phyloP scores from a whole-genome alignment of 2,797 vertebrate genomes.

The Nannoperca australis region DNA sequence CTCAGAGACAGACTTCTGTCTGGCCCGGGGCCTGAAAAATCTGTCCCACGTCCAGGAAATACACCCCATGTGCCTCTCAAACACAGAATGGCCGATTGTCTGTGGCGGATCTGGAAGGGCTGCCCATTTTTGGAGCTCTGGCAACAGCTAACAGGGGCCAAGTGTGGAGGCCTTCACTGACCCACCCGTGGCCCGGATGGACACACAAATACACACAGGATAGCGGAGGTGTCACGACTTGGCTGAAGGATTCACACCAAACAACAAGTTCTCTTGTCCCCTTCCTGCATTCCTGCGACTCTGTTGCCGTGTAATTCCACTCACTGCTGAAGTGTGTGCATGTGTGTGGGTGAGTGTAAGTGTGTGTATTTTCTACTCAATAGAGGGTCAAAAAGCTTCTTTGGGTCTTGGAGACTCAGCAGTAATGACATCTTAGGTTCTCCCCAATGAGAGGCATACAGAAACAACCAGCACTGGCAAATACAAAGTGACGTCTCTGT shows the following conservation, averaged over 20 bases:
- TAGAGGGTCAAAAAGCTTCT: conserved; percentile 56
- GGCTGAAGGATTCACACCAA: conserved; percentile 68
- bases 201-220: conserved; percentile 68
- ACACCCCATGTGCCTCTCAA: conserved; percentile 79
- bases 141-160: conserved; percentile 73
- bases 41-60: conserved; percentile 85
- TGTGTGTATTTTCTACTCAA: conserved; percentile 43
- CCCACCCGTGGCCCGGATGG: conserved; percentile 69
- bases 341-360: conserved; percentile 10
- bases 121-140: conserved; percentile 86
- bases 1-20: conserved; percentile 84
- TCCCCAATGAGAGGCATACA: conserved; percentile 55
- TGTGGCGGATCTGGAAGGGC: conserved; percentile 82
- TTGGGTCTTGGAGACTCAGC: conserved; percentile 51
- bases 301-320: conserved; percentile 36
- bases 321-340: conserved; percentile 18
- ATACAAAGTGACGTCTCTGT: conserved; percentile 65
- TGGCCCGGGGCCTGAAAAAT: conserved; percentile 85
- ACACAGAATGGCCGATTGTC: conserved; percentile 85
- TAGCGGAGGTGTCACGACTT: conserved; percentile 73
- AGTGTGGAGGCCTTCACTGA: conserved; percentile 73
- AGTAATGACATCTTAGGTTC: conserved; percentile 55
- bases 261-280: conserved; percentile 76
- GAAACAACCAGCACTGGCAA: conserved; percentile 45
- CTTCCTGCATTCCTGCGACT: conserved; percentile 35